phyloP scores from a whole-genome alignment of 2,113 vertebrate species.

The Manacus vitellinus region DNA sequence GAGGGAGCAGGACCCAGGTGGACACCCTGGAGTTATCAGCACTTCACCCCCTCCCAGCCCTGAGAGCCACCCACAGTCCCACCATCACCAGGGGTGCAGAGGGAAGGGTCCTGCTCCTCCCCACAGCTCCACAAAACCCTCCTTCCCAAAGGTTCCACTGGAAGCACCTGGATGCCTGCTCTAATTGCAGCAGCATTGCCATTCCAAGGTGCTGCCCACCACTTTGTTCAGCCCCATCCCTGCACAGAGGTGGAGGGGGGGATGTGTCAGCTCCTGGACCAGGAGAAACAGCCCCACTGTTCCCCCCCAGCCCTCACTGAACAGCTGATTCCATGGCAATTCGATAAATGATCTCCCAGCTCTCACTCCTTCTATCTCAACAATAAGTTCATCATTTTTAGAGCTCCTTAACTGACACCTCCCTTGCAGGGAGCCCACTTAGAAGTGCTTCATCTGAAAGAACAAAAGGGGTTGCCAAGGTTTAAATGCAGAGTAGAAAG shows the following conservation, averaged over 20 bases:
- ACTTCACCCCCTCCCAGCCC: rapidly evolving
- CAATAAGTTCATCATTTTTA: neutral
- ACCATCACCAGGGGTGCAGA: neutral
- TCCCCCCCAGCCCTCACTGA: neutral
- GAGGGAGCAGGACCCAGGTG: neutral
- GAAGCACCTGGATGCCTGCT: neutral
- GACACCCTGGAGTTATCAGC: rapidly evolving
- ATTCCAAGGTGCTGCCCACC: neutral
- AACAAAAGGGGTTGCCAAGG: neutral
- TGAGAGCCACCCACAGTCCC: neutral
- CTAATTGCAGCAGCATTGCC: neutral
- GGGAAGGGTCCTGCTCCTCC: neutral
- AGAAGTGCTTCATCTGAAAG: neutral
- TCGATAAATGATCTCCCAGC: neutral
- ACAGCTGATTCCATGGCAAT: neutral
- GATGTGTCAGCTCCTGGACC: neutral
- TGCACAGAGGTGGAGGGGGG: neutral
- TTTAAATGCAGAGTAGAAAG: neutral
- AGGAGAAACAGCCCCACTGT: neutral
- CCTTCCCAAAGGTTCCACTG: rapidly evolving
- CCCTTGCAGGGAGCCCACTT: slow-evolving; percentile 11
- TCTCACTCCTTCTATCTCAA: neutral
- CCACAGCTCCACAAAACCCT: neutral
- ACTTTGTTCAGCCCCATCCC: neutral
- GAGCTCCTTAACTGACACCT: slow-evolving; percentile 41